Evolutionary conservation across 2,888 invertebrate genomes (phyloP).

Genomic region (Exephanes ischioxanthus): DNA sequence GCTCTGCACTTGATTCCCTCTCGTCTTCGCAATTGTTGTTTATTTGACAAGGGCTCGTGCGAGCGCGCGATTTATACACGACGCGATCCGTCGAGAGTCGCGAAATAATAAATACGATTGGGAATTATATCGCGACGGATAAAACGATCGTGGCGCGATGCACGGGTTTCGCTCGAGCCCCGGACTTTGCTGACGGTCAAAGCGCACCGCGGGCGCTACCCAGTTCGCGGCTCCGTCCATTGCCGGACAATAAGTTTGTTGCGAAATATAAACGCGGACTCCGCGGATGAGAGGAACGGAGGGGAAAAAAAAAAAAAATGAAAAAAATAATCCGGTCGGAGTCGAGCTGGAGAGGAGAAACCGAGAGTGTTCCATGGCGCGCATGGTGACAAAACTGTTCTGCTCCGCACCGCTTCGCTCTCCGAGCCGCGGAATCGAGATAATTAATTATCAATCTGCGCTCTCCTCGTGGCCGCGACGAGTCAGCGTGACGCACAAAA

Average conservation of each 20-base stretch:
- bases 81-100: constrained; percentile 33
- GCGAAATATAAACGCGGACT: constrained; percentile 45
- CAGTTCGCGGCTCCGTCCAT: constrained; percentile 43
- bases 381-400: constrained; percentile 63
- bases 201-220: constrained; percentile 56
- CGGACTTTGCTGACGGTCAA: constrained; percentile 58
- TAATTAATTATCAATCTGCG: constrained; percentile 77
- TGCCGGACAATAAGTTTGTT: constrained; percentile 63
- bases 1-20: constrained; percentile 2
- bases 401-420: constrained; percentile 50
- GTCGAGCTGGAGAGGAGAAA: constrained; percentile 24
- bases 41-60: constrained; percentile 61
- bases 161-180: constrained; percentile 33
- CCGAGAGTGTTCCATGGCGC: constrained; percentile 34
- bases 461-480: constrained; percentile 64
- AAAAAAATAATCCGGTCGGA: neutral
- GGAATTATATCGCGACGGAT: constrained; percentile 51
- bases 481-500: constrained; percentile 64
- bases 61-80: constrained; percentile 62
- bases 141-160: constrained; percentile 24
- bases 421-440: constrained; percentile 64
- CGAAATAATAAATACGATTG: constrained; percentile 59
- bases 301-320: neutral
- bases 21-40: constrained; percentile 60
- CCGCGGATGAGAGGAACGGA: neutral